Conservation (phyloP, 2,113 vertebrate species). For the Heteronetta atricapilla region DNA sequence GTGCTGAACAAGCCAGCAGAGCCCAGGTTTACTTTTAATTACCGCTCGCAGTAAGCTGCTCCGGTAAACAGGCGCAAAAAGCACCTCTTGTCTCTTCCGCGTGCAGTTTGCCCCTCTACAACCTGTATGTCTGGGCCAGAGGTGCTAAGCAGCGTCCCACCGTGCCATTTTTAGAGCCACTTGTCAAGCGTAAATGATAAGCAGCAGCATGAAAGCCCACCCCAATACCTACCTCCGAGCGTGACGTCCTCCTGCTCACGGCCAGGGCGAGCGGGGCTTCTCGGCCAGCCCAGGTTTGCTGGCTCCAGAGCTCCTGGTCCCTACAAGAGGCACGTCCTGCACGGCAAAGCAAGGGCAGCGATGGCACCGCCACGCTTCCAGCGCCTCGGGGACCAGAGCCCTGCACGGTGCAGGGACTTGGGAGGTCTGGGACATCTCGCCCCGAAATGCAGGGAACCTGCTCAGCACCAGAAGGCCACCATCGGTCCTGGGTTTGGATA, state of each 20-base stretch:
- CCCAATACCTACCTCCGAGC: background rate
- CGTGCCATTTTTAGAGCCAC: background rate
- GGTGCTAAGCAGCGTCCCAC: background rate
- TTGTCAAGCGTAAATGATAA: background rate
- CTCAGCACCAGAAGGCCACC: background rate
- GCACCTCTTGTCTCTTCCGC: background rate
- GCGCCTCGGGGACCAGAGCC: background rate
- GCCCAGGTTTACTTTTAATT: conserved; percentile 58
- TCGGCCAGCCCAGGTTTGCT: background rate
- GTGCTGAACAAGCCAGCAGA: conserved; percentile 32
- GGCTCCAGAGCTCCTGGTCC: background rate
- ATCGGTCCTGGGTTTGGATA: background rate
- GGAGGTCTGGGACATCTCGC: background rate
- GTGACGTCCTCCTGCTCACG: background rate
- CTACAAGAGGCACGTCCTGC: background rate
- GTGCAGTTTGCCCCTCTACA: background rate
- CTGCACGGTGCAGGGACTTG: background rate
- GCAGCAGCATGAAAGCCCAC: background rate
- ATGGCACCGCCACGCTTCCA: accelerated
- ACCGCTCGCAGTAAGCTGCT: background rate
- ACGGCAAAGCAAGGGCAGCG: accelerated
- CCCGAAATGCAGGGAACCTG: background rate
- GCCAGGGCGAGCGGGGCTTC: background rate
- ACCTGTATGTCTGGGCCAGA: background rate
- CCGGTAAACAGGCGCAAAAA: conserved; percentile 21